Evolutionary conservation across 2,797 vertebrate species (phyloP), one percentile per base, ranked within the genome.

Genomic region (Oophaga sylvatica): DNA sequence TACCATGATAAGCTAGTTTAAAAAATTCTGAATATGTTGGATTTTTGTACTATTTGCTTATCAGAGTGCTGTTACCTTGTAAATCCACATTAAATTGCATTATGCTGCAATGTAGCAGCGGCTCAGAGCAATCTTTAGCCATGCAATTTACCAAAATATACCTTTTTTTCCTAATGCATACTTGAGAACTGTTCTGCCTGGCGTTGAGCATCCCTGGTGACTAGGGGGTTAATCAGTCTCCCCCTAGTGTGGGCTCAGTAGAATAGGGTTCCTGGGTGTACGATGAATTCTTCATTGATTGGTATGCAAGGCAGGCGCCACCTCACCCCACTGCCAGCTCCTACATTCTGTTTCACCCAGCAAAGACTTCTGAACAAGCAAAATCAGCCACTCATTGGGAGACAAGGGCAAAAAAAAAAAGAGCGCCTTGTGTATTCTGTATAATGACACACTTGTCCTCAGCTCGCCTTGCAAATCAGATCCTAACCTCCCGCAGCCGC

Each of bases 291-390:
- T 31, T 80, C 2, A 22, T 20, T 22, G 80, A 57, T 88, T 88
- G 87, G 78, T 88, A 89, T 89, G 87, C 87, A 77, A 22, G 87
- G n/a, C 87, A 82, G 87, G 83, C 87, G 87, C 87, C 87, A 70
- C 62, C 63, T 82, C 87, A 16, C 87, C 87, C 87, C 79, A 85
- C 79, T 60, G 83, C 83, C 79, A 89, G 70, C 67, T 56, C 83
- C 73, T 35, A 70, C 83, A 85, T 89, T 89, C 87, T 83, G 20
- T 22, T 48, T 78, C 79, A 29, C 83, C 87, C 87, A 45, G 84
- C 79, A 85, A 85, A 89, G 68, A 77, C 68, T 78, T 48, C 19
- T 45, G 59, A 85, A 88, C 45, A 86, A 88, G 65, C 41, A 81
- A 29, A 80, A 85, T 77, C 79, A 81, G 67, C 68, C 68, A 20